phyloP scores from a whole-genome alignment of 2,888 invertebrate species.

The Eupeodes luniger region DNA sequence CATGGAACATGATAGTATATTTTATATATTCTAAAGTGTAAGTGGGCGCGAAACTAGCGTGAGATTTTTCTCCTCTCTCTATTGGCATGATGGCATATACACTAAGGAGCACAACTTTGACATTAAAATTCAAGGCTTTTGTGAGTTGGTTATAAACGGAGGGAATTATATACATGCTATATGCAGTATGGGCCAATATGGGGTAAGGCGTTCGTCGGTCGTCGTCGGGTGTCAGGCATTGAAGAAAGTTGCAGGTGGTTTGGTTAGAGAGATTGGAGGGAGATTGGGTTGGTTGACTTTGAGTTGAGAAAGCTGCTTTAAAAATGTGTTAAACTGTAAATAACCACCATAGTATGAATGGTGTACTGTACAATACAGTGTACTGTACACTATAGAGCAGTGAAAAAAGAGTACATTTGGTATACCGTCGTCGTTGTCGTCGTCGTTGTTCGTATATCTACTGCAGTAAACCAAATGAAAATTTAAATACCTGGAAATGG shows the following conservation, averaged over 20 bases:
- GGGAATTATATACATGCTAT: background rate
- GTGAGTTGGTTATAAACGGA: slow-evolving; percentile 24
- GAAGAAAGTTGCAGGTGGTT: background rate
- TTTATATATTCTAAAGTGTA: slow-evolving; percentile 1
- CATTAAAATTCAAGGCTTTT: slow-evolving; percentile 75
- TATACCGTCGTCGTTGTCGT: too few relatives aligned
- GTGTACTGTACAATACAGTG: background rate
- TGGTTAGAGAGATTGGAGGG: background rate
- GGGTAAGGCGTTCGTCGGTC: background rate
- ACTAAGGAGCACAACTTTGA: slow-evolving; percentile 64
- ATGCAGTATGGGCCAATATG: background rate
- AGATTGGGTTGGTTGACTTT: slow-evolving; percentile 12
- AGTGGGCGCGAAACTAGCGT: slow-evolving; percentile 59
- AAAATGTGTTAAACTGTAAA: slow-evolving; percentile 63
- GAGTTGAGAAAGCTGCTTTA: slow-evolving; percentile 55
- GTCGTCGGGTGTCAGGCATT: too few relatives aligned
- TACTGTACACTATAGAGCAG: background rate
- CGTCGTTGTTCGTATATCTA: background rate
- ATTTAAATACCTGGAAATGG: slow-evolving; percentile 62
- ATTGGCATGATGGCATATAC: slow-evolving; percentile 42
- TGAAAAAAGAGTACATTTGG: background rate
- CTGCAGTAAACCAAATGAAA: slow-evolving; percentile 68
- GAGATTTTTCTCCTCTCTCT: slow-evolving; percentile 26
- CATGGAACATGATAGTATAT: background rate
- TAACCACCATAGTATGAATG: slow-evolving; percentile 44